phyloP scores from a whole-genome alignment of 2,113 vertebrate species.

The Lepus americanus region DNA sequence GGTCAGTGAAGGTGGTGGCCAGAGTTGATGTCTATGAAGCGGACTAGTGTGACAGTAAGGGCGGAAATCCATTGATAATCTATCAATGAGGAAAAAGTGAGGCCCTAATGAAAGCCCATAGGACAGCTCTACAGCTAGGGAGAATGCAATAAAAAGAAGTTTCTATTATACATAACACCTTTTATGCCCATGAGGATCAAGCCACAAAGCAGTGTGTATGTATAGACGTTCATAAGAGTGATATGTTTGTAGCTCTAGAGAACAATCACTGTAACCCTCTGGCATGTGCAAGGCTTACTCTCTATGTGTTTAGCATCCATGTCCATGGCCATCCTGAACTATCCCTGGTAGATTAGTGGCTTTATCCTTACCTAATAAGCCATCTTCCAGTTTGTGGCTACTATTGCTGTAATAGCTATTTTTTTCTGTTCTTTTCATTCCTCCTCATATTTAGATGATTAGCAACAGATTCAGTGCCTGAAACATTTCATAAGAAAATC shows the following conservation, averaged over 20 bases:
- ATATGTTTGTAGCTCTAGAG: neutral
- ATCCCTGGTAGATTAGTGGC: too few relatives aligned
- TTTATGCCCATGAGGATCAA: neutral
- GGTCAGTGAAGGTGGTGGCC: neutral
- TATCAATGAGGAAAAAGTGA: neutral
- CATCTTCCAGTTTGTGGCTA: neutral
- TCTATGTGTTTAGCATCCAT: neutral
- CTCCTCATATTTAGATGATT: neutral
- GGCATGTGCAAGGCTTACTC: neutral
- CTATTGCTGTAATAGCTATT: neutral
- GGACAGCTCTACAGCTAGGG: neutral
- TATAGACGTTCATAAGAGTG: neutral
- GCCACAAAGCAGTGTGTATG: neutral
- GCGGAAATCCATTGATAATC: neutral
- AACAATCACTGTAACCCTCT: neutral
- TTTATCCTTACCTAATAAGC: neutral
- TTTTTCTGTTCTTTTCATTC: neutral
- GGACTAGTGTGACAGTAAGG: neutral
- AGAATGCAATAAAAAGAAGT: neutral
- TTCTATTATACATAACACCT: neutral
- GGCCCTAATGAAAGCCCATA: neutral
- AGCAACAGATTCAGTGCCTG: neutral
- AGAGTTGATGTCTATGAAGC: neutral
- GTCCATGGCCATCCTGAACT: neutral
- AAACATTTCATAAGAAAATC: slow-evolving; percentile 26